Base-by-base conservation (phyloP, 1,140 invertebrate genomes). In the Tribolium madens region DNA sequence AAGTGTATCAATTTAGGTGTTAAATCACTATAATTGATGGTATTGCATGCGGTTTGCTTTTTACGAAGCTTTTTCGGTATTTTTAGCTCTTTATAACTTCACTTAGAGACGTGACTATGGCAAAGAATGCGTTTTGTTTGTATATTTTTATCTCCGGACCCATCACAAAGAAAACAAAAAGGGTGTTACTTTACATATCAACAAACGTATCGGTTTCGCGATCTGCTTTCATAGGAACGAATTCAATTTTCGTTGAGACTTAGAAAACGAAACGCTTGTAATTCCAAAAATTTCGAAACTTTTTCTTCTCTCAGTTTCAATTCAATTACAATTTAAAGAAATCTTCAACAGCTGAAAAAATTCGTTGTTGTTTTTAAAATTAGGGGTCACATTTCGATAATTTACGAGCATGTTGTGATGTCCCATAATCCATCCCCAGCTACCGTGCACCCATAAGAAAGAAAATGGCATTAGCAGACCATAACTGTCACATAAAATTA, bases 21-120 rank as follows among this genome's bases (percentile, higher is more conserved):
- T 81, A 81, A 81, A 81, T 81, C 81, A 81, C 81, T 80, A 71
- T 81, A 81, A 81, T 81, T 80, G 79, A 81, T 81, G 80, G 73
- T 81, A 79, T 80, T 79, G 79, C 79, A 71, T 47, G 68, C 68
- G 47, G 68, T 71, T 71, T 71, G 47, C 57, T 64, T 64, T 64
- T 64, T 64, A 64, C 57, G 68, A 71, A 71, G 68, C 68, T 71
- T 71, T 71, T 71, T 71, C 47, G 68, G 17, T 71, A 71, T 71
- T 71, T 71, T 71, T 71, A 71, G 68, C 42, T 71, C 68, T 71
- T 71, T 71, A 71, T 71, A 64, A 64, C 57, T 64, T 64, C 31
- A 64, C 57, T 64, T 64, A 64, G 57, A 71, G 68, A 71, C 68
- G 68, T 71, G 68, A 71, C 68, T 71, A 50, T 71, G 18, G 36